These are phyloP conservation scores for Salminus brasiliensis DNA, from an alignment of 2,113 vertebrate species.

Conservation along the genomic window DNA sequence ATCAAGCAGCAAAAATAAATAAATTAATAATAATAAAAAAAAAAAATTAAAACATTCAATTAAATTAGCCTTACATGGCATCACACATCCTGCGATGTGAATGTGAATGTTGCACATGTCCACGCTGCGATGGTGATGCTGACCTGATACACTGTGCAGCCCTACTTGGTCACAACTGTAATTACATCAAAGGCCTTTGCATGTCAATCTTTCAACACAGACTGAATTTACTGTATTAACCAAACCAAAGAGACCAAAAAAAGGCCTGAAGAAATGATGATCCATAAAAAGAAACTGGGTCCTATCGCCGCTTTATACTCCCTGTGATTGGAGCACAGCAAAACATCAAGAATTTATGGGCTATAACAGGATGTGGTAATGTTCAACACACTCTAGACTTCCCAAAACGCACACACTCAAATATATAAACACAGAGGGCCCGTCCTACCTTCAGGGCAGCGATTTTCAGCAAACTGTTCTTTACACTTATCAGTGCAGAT, in stretches of 20 bases:
- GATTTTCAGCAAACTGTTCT: conserved; percentile 27
- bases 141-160: too few relatives aligned
- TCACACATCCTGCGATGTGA: too few relatives aligned
- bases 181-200: too few relatives aligned
- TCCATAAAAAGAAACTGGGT: conserved; percentile 17
- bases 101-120: too few relatives aligned
- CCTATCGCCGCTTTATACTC: conserved; percentile 53
- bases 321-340: conserved; percentile 38
- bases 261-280: conserved; percentile 7
- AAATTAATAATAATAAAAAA: too few relatives aligned
- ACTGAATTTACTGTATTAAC: conserved; percentile 2
- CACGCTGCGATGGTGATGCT: too few relatives aligned
- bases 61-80: too few relatives aligned
- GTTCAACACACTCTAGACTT: conserved; percentile 45
- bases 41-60: too few relatives aligned
- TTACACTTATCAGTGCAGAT: background rate
- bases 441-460: conserved; percentile 5
- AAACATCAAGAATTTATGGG: conserved; percentile 47
- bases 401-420: background rate
- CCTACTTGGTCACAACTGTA: too few relatives aligned
- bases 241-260: background rate
- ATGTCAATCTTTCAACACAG: background rate
- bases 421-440: too few relatives aligned
- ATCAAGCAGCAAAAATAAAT: too few relatives aligned
- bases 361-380: conserved; percentile 38